A percentile compares a stretch with the other conserved stretches of the same genome.
phyloP scores from a whole-genome alignment of 2,888 invertebrate species.

The Eumerus sabulonum region DNA sequence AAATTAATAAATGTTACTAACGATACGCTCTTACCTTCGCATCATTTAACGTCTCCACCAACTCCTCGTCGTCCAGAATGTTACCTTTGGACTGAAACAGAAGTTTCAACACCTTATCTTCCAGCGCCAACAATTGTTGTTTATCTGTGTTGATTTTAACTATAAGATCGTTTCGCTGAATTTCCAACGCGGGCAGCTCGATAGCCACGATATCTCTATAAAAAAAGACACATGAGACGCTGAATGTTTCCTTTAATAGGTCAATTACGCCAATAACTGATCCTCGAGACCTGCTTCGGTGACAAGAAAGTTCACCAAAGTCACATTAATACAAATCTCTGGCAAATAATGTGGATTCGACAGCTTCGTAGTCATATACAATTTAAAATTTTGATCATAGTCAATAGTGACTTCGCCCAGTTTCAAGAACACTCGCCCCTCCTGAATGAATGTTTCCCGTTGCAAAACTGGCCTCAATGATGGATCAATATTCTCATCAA shows the following conservation, averaged over 20 bases:
- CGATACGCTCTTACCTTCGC: constrained; percentile 73
- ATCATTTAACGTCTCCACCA: constrained; percentile 86
- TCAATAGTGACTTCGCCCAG: constrained; percentile 94
- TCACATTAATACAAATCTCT: constrained; percentile 95
- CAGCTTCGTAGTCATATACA: constrained; percentile 95
- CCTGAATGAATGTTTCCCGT: constrained; percentile 86
- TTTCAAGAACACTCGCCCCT: constrained; percentile 89
- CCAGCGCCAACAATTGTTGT: constrained; percentile 89
- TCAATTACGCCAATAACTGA: constrained; percentile 90
- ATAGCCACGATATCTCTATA: constrained; percentile 86
- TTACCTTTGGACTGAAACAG: constrained; percentile 92
- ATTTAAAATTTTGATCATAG: constrained; percentile 90
- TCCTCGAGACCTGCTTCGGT: constrained; percentile 94
- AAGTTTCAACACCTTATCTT: constrained; percentile 92
- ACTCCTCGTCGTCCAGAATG: constrained; percentile 95
- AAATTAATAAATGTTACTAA: too few species aligned
- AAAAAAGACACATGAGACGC: background rate
- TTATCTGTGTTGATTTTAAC: constrained; percentile 92
- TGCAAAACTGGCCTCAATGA: constrained; percentile 90
- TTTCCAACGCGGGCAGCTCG: constrained; percentile 92
- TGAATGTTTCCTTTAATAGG: background rate
- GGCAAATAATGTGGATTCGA: constrained; percentile 96
- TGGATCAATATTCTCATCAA: constrained; percentile 93
- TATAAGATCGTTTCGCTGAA: constrained; percentile 89
- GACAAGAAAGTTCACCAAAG: constrained; percentile 95